A percentile compares a stretch with the other conserved stretches of the same genome.
Conservation (phyloP, 2,113 vertebrate species). For the Mesembrinibis cayennensis region DNA sequence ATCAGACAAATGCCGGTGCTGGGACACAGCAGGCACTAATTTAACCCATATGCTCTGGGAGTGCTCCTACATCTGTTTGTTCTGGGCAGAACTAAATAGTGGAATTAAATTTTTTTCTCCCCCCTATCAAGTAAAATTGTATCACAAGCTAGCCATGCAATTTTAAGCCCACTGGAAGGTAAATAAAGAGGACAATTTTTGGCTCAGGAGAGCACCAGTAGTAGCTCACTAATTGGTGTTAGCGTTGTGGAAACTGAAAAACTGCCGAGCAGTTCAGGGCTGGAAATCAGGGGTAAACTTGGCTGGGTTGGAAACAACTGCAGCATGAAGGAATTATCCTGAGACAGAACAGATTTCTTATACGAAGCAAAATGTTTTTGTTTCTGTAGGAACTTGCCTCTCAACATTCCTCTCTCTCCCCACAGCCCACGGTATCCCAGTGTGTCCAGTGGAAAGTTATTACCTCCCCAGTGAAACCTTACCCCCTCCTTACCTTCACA, state of each 20-base stretch:
- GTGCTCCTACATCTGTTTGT: conserved; percentile 46
- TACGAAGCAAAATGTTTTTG: background rate
- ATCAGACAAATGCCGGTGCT: conserved; percentile 51
- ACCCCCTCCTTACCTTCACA: background rate
- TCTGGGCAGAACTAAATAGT: conserved; percentile 27
- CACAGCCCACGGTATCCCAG: background rate
- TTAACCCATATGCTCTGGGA: conserved; percentile 67
- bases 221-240: background rate
- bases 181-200: background rate
- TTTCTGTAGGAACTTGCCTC: background rate
- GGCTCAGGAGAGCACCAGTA: background rate
- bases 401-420: background rate
- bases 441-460: background rate
- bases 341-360: background rate
- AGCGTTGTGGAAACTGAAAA: background rate
- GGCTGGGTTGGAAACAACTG: background rate
- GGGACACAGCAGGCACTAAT: conserved; percentile 61
- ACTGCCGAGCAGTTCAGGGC: background rate
- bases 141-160: background rate
- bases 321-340: background rate
- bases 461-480: background rate
- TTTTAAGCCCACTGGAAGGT: background rate
- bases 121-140: background rate
- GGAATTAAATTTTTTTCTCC: background rate
- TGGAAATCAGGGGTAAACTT: background rate